Evolutionary conservation across 2,888 invertebrate species (phyloP).

Genomic region (Pseudolycoriella hygida): DNA sequence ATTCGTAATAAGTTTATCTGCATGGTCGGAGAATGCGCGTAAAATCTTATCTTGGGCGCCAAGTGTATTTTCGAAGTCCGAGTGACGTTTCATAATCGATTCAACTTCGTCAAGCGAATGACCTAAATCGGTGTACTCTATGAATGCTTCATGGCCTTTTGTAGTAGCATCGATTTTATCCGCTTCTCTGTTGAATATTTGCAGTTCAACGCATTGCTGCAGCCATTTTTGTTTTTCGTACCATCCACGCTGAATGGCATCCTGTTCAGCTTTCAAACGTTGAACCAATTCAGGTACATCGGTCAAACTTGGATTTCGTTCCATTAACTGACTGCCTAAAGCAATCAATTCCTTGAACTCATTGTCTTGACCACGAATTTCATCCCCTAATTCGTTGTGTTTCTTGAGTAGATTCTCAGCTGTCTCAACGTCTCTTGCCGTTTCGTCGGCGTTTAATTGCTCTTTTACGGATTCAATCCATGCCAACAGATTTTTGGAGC

Average conservation of each 20-base stretch:
- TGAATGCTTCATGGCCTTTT: constrained; percentile 82
- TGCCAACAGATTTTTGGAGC: constrained; percentile 59
- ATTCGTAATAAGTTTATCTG: constrained; percentile 58
- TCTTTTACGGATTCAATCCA: constrained; percentile 72
- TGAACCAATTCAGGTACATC: constrained; percentile 64
- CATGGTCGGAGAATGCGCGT: constrained; percentile 63
- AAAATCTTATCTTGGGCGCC: constrained; percentile 86
- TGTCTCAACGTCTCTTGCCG: constrained; percentile 76
- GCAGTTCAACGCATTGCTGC: constrained; percentile 74
- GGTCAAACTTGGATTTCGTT: constrained; percentile 51
- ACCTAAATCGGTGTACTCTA: constrained; percentile 76
- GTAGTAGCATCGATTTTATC: constrained; percentile 93
- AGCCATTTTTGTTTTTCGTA: constrained; percentile 68
- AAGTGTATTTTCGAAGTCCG: constrained; percentile 82
- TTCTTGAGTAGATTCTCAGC: constrained; percentile 80
- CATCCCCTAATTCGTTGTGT: constrained; percentile 79
- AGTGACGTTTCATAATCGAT: constrained; percentile 79
- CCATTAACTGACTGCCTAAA: constrained; percentile 56
- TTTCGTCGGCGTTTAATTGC: constrained; percentile 58
- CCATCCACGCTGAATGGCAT: constrained; percentile 65
- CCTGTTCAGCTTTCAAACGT: constrained; percentile 54
- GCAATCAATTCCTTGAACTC: constrained; percentile 75
- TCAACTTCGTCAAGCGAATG: constrained; percentile 82
- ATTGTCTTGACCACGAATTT: constrained; percentile 76
- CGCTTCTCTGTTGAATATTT: constrained; percentile 86